Base-by-base conservation (phyloP, 2,888 invertebrate species). In the Drosophila merina region DNA sequence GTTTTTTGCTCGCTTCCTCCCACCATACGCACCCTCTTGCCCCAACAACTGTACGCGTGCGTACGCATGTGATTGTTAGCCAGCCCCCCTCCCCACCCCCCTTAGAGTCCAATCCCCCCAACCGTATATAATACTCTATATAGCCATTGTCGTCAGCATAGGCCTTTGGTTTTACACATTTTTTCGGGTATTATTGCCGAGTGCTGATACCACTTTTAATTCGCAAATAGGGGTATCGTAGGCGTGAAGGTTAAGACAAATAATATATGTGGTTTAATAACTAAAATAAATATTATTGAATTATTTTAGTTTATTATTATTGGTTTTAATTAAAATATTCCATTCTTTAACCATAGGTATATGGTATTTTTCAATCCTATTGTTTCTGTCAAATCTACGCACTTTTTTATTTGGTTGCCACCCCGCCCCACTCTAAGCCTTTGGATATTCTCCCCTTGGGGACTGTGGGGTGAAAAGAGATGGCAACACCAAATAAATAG, bases 41-140 rank as follows among this genome's bases (percentile, higher is more conserved):
- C 68, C 68, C 42, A 10, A 50, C 20, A 78, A 50, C 59, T 66
- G 48, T 7, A 66, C 71, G 72, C 68, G 59, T 71, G 82, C 79
- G 75, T 79, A 85, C 85, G 79, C 80, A 75, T 63, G 64, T 20
- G 59, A 44, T 30, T 42, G 40, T 36, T 36, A 50, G 38, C 20
- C 4, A 14, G 33, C 26, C 6, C 14, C 14, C 14, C 1, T 14
- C 14, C 14, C 7, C 20, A 28, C 9, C 25, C 28, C 10, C 33
- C 0, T 31, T 25, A 33, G 1, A 31, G 3, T 0, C 1, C 9
- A 25, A 8, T 28, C 14, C 12, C 45, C 45, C 26, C 26, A 25
- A 25, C 20, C 7, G 33, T n/a, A 52, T 31, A 58, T 56, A 62
- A 8, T 33, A 49, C 49, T 58, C 49, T 31, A 66, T 52, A 57